Base-by-base conservation (phyloP, 1,140 invertebrate species). In the Scaptomyza graminum region DNA sequence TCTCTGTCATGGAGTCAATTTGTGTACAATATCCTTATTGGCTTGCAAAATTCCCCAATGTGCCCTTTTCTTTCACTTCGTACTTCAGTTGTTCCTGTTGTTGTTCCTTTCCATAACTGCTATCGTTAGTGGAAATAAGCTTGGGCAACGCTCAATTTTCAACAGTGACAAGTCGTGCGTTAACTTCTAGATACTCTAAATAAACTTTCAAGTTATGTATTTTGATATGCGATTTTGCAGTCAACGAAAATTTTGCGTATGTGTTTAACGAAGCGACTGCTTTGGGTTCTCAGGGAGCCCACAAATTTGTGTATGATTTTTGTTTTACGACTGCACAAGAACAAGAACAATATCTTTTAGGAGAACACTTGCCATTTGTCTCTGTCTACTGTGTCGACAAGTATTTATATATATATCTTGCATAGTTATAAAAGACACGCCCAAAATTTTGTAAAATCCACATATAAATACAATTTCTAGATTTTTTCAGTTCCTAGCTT, bases 301-400 rank as follows among this genome's bases (percentile, higher is more conserved):
- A 67, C 82, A 85, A 85, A 85, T 85, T 87, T 87, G 74, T 87
- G 60, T 82, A 85, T 85, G 82, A 85, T 85, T 87, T 81, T 87
- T 81, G 54, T 63, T 34, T 49, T 50, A 60, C 43, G 46, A 66
- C 49, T 62, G 46, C 6, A 12, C 12, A 54, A 66, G 70, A 61
- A 78, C 25, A 12, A 6, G n/a, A 22, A 22, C 18, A 22, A 22
- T 22, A 22, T 3, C 18, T 22, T 22, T 22, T 22, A 22, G 8
- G 9, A 37, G 11, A 22, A 41, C 34, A 28, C 3, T 37, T 12
- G 46, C 28, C 57, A 60, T 60, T 49, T 60, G 28, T 41, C 50
- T 47, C 39, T n/a, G 18, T 60, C 56, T 28, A n/a, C n/a, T n/a
- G n/a, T n/a, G n/a, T n/a, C n/a, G n/a, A n/a, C n/a, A n/a, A n/a